Evolutionary conservation across 1,140 invertebrate genomes (phyloP), one percentile per base, ranked within the genome.

Genomic region (Tachypleus tridentatus): DNA sequence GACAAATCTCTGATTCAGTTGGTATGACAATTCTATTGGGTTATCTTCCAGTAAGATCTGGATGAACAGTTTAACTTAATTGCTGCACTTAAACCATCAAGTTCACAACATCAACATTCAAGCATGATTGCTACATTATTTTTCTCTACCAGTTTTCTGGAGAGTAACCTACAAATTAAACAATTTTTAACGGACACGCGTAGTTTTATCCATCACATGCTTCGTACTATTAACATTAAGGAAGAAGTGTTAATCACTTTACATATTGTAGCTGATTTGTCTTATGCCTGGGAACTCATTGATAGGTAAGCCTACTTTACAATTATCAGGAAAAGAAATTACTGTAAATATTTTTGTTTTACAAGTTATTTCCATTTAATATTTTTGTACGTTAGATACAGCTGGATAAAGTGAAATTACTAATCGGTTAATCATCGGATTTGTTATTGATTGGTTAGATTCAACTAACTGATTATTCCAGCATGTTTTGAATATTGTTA

Each of bases 241-340:
- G 94, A 98, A 78, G 89, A 96, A 73, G 86, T 88, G 7, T 80
- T 97, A 54, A 91, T 97, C n/a, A 87, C 86, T 50, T 82, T 97
- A 54, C 91, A 97, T 78, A 89, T 97, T 66, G 87, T 97, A 51
- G 91, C 88, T 58, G 95, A 98, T 79, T 83, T 97, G 59, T 93
- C 91, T 72, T 98, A 98, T 76, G 93, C 93, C 4, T 98, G 95
- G 93, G 86, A 87, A 70, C 83, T 94, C 4, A 89, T 98, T 70
- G 91, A 97, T 74, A 84, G 84, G 67, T 97, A 87, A 71, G 57
- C 58, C 61, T 49, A 57, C 4, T 56, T 64, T 29, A 29, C 29
- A 29, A 29, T 57, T 4, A 50, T 64, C 4, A 49, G 48, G 51
- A 11, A n/a, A n/a, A n/a, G n/a, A n/a, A 48, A 65, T 59, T 59